These are phyloP conservation scores for Carcina quercana DNA, from an alignment of 2,888 invertebrate species.

Conservation along the genomic window DNA sequence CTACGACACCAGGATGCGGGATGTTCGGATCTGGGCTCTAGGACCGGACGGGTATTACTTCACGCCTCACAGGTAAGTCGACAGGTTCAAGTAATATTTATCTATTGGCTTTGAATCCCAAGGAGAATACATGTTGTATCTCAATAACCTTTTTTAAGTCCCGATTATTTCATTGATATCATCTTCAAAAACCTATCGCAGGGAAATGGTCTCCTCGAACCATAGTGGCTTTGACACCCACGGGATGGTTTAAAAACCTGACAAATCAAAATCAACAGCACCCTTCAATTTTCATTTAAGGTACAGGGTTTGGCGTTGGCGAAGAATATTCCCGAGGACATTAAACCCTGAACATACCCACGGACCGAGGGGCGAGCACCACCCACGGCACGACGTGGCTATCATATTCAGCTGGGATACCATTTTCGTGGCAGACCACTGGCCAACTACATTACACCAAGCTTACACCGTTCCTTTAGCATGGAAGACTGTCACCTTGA, in stretches of 20 bases:
- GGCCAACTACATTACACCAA: background rate
- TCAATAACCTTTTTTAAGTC: background rate
- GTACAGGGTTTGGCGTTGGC: conserved; percentile 24
- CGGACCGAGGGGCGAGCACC: conserved; percentile 22
- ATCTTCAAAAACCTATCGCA: background rate
- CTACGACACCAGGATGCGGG: conserved; percentile 24
- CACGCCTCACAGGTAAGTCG: conserved; percentile 15
- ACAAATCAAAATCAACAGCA: background rate
- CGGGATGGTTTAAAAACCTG: background rate
- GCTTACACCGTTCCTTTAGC: background rate
- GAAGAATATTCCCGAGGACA: conserved; percentile 22
- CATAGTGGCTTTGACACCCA: background rate
- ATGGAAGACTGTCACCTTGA: background rate
- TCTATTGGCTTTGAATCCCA: too few species aligned
- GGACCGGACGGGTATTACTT: conserved; percentile 16
- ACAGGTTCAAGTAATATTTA: too few species aligned
- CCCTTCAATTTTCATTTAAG: conserved; percentile 8
- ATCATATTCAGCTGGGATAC: conserved; percentile 21
- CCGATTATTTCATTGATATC: background rate
- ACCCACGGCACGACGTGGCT: conserved; percentile 22
- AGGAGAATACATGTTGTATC: background rate
- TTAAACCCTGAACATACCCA: conserved; percentile 27
- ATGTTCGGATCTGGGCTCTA: conserved; percentile 27
- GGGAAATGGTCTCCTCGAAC: background rate
- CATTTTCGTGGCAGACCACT: conserved; percentile 13